Evolutionary conservation across 2,113 vertebrate genomes (phyloP).

Genomic region (Spheniscus mendiculus): DNA sequence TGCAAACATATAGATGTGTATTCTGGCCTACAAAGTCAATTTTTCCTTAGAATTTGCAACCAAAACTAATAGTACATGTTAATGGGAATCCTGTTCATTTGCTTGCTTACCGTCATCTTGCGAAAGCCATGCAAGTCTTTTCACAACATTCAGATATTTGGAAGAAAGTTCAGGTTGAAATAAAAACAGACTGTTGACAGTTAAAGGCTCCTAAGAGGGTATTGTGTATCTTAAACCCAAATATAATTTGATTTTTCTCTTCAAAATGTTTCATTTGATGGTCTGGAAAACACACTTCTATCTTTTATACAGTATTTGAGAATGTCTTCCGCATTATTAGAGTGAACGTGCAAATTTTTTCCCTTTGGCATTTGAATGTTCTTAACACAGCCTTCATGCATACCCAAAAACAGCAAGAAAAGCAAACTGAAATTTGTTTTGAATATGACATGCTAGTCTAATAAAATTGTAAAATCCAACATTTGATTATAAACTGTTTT

Average conservation of each 20-base stretch:
- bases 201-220: not conserved
- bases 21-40: not conserved
- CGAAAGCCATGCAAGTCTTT: not conserved
- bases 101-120: not conserved
- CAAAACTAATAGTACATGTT: not conserved
- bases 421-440: not conserved
- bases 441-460: not conserved
- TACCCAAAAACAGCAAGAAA: not conserved
- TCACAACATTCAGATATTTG: not conserved
- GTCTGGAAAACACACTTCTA: not conserved
- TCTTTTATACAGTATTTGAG: not conserved
- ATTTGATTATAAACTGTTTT: not conserved
- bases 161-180: not conserved
- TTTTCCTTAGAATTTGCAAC: not conserved
- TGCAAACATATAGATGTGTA: fast-evolving
- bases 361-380: not conserved
- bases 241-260: not conserved
- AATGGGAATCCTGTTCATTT: not conserved
- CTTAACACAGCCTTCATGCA: not conserved
- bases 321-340: not conserved
- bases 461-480: not conserved
- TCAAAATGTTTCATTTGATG: not conserved
- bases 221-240: not conserved
- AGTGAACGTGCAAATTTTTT: not conserved
- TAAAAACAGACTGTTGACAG: not conserved